Evolutionary conservation across 2,797 vertebrate species (phyloP).

Genomic region (Propithecus perrieri): DNA sequence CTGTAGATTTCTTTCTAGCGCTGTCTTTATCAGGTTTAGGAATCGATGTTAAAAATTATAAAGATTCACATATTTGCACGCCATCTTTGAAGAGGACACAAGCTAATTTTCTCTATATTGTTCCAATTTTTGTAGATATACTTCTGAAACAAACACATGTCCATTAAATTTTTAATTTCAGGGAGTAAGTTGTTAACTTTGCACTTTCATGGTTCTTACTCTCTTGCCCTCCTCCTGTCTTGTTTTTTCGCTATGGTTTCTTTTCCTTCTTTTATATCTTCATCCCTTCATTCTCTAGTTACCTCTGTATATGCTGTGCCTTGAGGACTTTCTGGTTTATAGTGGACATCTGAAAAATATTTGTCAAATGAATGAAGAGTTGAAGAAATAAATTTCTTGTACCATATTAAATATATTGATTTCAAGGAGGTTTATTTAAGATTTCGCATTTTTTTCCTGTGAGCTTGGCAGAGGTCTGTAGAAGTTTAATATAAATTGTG

Average conservation of each 20-base stretch:
- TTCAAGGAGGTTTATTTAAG: not conserved
- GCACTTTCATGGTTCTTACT: not conserved
- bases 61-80: not conserved
- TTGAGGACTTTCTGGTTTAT: not conserved
- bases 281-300: not conserved
- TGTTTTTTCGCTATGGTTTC: not conserved
- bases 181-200: not conserved
- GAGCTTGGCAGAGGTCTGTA: not conserved
- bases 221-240: not conserved
- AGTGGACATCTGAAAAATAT: not conserved
- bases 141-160: not conserved
- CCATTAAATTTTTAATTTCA: not conserved
- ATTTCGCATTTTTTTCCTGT: not conserved
- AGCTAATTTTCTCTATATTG: not conserved
- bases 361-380: not conserved
- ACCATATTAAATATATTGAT: not conserved
- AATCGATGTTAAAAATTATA: not conserved
- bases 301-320: not conserved
- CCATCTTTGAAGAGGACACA: not conserved
- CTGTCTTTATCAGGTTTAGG: not conserved
- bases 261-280: not conserved
- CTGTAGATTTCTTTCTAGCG: not conserved
- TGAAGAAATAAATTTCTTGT: not conserved
- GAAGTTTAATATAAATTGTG: not conserved
- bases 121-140: not conserved